Evolutionary conservation across 2,113 vertebrate genomes (phyloP), one percentile per base, ranked within the genome.

Genomic region (Bungarus multicinctus): DNA sequence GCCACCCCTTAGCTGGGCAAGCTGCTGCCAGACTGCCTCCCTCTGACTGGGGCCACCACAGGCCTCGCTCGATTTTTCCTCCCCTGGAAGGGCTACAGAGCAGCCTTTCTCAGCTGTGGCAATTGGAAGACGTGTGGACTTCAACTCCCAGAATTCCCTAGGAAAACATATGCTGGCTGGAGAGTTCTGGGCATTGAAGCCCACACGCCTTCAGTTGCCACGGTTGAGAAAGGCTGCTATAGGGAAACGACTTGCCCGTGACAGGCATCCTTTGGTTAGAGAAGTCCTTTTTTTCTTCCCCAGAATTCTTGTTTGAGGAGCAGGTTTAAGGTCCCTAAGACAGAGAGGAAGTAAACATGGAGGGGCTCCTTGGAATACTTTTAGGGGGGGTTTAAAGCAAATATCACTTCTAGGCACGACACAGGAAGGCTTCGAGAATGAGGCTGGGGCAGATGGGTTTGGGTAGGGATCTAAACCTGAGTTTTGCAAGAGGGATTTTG

Each of bases 1-100:
- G 4, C 12, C 2, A 0, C 16, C 30, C 2, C 5, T 6, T 5
- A 34, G n/a, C n/a, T 34, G 64, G n/a, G 1, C 2, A 7, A 22
- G 69, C n/a, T 3, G 64, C 14, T 14, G 14, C n/a, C n/a, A 2
- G 14, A 0, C 50, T 52, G 10, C 5, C 69, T 39, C 64, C n/a
- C 30, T 16, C 30, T 14, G 11, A n/a, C 0, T 1, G 30, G 60
- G 27, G 11, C 27, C 3, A n/a, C 12, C 11, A 14, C 27, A 4
- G 60, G n/a, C 30, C 18, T 27, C 20, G 10, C 30, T 14, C 30
- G 6, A 39, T 11, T n/a, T 5, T 14, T 5, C 64, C 64, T n/a
- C 16, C 16, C 64, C 64, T 5, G 64, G 12, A n/a, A n/a, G 64
- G 12, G 4, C 64, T 2, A 16, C 30, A 5, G 30, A 69, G 64